Evolutionary conservation across 2,797 vertebrate genomes (phyloP), one percentile per base, ranked within the genome.

Genomic region (Microctenopoma lineatum): DNA sequence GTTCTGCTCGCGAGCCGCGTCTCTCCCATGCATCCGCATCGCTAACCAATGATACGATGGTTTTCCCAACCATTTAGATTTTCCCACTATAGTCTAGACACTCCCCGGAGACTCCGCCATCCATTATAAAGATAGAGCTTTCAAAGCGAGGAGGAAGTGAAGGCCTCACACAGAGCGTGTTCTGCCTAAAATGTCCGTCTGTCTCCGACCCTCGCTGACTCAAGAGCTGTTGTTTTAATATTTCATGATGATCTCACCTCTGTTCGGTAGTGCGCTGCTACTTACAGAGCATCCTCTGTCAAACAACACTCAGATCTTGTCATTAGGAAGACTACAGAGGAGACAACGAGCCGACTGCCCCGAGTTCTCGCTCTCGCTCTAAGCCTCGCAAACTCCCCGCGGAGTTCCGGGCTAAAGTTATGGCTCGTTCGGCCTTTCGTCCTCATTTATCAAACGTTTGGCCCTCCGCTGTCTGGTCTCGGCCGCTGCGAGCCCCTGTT

Each of bases 121-220:
- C 90, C 89, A 90, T 91, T 90, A 89, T 72, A 71, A 81, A 84
- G 77, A 78, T 47, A 70, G 77, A 81, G 88, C 86, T 87, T 80
- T 90, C 87, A 90, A 38, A 76, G 80, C 64, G 68, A 48, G 47
- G 68, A 85, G 87, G 81, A 89, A 89, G 87, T 45, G 59, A 69
- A 65, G 76, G 80, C 79, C 85, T 82, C 72, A 77, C 77, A 48
- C 68, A 14, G 61, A 70, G 75, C 65, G n/a, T 6, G 46, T 71
- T 75, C 65, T 26, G 63, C 77, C 89, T 86, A 84, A 86, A 89
- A 90, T 80, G 86, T 84, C 84, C 51, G 68, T 78, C 75, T 41
- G 65, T 53, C 70, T 75, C 70, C 9, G 11, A 66, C 34, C 11
- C 67, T 64, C 65, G 0, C 67, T 2, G 48, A 57, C 62, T 83